A percentile compares a stretch with the other conserved stretches of the same genome.
Conservation (phyloP, 2,888 invertebrate genomes). For the Arrhopalites spinosus region DNA sequence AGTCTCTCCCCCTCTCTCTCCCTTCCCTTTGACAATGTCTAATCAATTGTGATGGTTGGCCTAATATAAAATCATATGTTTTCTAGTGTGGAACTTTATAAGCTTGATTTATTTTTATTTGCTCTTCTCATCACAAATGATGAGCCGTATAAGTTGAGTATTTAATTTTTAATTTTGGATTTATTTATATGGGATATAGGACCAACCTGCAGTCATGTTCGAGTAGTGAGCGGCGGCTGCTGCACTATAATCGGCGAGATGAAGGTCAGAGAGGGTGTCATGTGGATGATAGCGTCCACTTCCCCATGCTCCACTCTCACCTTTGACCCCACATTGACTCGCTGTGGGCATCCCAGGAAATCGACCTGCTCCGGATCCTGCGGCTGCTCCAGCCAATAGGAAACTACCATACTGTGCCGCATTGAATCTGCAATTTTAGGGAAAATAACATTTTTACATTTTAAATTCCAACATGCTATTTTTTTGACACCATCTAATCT, state of each 20-base stretch:
- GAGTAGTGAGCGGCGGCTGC: slow-evolving; percentile 54
- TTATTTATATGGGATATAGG: background rate
- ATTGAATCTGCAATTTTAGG: slow-evolving; percentile 47
- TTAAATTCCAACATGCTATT: too few relatives aligned
- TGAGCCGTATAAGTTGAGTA: too few relatives aligned
- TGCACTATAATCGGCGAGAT: slow-evolving; percentile 42
- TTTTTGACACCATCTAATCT: too few relatives aligned
- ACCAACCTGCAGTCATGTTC: slow-evolving; percentile 57
- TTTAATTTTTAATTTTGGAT: background rate
- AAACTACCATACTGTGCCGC: slow-evolving; percentile 56
- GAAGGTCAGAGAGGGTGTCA: slow-evolving; percentile 42
- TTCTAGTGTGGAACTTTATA: background rate
- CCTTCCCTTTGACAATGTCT: background rate
- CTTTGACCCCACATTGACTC: slow-evolving; percentile 50
- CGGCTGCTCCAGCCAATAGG: slow-evolving; percentile 51
- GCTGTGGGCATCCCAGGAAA: slow-evolving; percentile 51
- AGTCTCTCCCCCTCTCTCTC: background rate
- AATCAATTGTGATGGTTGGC: background rate
- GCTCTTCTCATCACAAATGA: too few relatives aligned
- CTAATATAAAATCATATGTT: background rate
- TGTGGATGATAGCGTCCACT: slow-evolving; percentile 52
- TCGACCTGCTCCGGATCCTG: slow-evolving; percentile 51
- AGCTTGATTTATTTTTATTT: too few relatives aligned
- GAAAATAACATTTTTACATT: too few relatives aligned
- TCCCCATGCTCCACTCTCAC: slow-evolving; percentile 41